phyloP scores from a whole-genome alignment of 30 jellyfish, hydroid and myxozoan species.

The Hydractinia echinata region DNA sequence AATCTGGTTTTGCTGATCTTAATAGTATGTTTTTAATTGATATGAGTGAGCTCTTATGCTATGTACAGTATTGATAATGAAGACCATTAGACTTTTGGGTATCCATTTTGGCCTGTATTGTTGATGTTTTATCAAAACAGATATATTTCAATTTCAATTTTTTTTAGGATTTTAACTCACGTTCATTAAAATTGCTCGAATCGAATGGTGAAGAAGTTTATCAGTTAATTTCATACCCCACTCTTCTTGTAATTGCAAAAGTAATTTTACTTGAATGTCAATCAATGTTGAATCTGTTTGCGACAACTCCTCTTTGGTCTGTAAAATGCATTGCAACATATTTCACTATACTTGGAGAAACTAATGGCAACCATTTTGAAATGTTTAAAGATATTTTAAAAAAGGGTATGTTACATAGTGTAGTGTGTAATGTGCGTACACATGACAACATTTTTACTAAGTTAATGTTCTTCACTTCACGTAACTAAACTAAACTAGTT shows the following conservation, averaged over 20 bases:
- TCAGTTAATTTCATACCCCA: background rate
- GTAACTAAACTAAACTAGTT: no score
- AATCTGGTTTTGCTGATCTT: no score
- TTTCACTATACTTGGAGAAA: slow-evolving; percentile 6
- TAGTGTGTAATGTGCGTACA: no score
- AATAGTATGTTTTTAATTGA: no score
- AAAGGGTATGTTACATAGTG: no score
- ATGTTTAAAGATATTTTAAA: background rate
- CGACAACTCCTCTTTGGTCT: background rate
- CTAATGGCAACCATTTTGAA: background rate
- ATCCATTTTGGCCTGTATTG: no score
- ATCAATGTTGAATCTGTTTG: background rate
- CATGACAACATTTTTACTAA: no score
- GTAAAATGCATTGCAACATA: slow-evolving; percentile 13
- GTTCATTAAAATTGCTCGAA: slow-evolving; percentile 7
- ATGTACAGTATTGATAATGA: no score
- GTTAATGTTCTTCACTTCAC: no score
- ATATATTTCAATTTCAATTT: background rate
- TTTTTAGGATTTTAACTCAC: slow-evolving; percentile 8
- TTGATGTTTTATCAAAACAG: no score
- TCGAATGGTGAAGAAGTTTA: background rate
- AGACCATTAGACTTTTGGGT: no score
- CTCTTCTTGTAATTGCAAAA: slow-evolving; percentile 6
- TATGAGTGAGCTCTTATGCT: no score
- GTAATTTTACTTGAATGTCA: background rate